These are phyloP conservation scores for Phylloscopus trochiloides DNA, from an alignment of 2,113 vertebrate species.

Conservation along the genomic window DNA sequence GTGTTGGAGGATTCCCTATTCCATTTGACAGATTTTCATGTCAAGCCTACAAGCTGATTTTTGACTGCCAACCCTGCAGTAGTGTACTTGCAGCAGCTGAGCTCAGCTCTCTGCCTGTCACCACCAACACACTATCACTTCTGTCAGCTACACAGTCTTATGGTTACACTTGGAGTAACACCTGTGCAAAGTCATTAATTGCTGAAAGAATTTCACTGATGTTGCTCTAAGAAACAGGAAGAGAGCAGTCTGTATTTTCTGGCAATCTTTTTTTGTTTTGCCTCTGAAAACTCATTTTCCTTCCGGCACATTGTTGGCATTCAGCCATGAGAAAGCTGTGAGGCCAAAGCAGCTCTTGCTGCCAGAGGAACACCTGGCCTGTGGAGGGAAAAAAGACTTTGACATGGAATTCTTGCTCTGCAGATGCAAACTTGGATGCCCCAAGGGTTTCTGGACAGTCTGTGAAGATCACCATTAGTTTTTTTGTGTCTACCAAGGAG, in stretches of 20 bases:
- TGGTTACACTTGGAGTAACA: neutral
- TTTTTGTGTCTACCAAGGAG: neutral
- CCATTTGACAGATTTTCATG: neutral
- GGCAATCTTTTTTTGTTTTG: neutral
- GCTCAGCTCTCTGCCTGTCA: neutral
- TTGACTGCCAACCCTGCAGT: neutral
- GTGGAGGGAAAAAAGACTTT: neutral
- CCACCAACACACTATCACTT: slow-evolving; percentile 14
- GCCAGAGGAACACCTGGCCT: neutral
- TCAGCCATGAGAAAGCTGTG: neutral
- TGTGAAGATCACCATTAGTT: neutral
- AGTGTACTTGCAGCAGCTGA: neutral
- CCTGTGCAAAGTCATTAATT: neutral
- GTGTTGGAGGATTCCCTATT: neutral
- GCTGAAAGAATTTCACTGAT: neutral
- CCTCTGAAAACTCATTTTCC: neutral
- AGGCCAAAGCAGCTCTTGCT: neutral
- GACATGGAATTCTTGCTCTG: fast-evolving
- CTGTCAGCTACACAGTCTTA: neutral
- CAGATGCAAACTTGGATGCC: neutral
- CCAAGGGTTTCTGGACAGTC: neutral
- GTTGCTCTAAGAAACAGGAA: neutral
- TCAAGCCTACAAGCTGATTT: neutral
- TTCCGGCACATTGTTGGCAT: fast-evolving
- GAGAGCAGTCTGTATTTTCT: neutral